These are phyloP conservation scores for Atractosteus spatula DNA, from an alignment of 2,113 vertebrate species.

Conservation along the genomic window DNA sequence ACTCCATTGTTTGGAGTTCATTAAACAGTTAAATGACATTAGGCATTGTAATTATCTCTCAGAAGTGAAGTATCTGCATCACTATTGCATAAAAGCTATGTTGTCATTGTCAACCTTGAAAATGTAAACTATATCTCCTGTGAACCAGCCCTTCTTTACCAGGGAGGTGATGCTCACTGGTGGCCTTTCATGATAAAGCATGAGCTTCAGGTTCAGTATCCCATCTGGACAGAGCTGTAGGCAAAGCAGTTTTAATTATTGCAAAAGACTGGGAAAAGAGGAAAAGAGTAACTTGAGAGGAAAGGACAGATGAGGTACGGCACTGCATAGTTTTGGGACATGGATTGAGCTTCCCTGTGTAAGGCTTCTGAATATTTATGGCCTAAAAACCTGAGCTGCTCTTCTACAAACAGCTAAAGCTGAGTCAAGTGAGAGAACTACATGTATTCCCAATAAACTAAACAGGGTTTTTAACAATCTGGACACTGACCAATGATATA, in stretches of 20 bases:
- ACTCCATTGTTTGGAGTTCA: slow-evolving; percentile 57
- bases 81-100: background rate
- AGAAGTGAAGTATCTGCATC: slow-evolving; percentile 30
- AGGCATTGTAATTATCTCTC: slow-evolving; percentile 59
- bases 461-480: too few species aligned
- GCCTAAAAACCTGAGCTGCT: too few species aligned
- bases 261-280: slow-evolving; percentile 37
- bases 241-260: slow-evolving; percentile 45
- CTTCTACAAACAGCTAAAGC: too few species aligned
- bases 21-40: slow-evolving; percentile 71
- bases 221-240: slow-evolving; percentile 38
- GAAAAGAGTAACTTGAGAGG: background rate
- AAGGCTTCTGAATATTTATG: too few species aligned
- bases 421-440: too few species aligned
- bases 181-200: background rate
- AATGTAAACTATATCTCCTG: background rate
- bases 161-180: background rate
- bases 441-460: too few species aligned
- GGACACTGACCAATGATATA: too few species aligned
- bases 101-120: slow-evolving; percentile 8
- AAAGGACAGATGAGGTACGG: too few species aligned
- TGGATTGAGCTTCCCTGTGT: too few species aligned
- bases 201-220: slow-evolving; percentile 24
- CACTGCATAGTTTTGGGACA: too few species aligned
- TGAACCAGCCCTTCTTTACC: background rate